Evolutionary conservation across 2,888 invertebrate genomes (phyloP).

Genomic region (Andrena marginata): DNA sequence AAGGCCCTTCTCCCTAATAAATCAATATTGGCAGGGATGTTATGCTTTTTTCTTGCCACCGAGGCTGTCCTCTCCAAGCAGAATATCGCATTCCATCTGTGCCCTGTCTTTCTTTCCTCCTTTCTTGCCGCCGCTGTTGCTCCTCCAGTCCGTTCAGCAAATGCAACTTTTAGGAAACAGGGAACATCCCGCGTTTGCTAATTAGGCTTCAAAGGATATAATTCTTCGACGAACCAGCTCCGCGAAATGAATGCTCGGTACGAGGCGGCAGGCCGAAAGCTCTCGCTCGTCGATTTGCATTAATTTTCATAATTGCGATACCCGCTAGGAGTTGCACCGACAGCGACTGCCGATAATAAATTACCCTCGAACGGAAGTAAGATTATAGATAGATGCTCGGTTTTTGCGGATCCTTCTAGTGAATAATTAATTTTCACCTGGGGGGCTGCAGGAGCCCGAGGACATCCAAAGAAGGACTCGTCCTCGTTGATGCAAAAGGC

Average conservation of each 20-base stretch:
- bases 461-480: background rate
- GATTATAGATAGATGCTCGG: constrained; percentile 37
- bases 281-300: constrained; percentile 23
- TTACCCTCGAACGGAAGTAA: constrained; percentile 33
- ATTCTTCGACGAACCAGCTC: background rate
- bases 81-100: constrained; percentile 36
- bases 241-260: background rate
- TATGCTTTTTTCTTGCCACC: constrained; percentile 24
- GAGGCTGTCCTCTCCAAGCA: background rate
- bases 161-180: constrained; percentile 16
- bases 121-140: background rate
- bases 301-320: constrained; percentile 59
- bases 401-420: constrained; percentile 36
- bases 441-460: background rate
- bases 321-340: constrained; percentile 15
- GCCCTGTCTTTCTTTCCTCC: background rate
- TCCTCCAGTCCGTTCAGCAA: background rate
- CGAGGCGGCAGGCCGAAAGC: background rate
- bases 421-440: constrained; percentile 56
- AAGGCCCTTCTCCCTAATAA: constrained; percentile 46
- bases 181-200: background rate
- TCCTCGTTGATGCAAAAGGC: constrained; percentile 21
- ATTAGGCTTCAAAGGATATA: background rate
- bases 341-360: constrained; percentile 39
- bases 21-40: constrained; percentile 59